phyloP scores from a whole-genome alignment of 92 coral and sea anemone genomes.

The Heliopora coerulea region DNA sequence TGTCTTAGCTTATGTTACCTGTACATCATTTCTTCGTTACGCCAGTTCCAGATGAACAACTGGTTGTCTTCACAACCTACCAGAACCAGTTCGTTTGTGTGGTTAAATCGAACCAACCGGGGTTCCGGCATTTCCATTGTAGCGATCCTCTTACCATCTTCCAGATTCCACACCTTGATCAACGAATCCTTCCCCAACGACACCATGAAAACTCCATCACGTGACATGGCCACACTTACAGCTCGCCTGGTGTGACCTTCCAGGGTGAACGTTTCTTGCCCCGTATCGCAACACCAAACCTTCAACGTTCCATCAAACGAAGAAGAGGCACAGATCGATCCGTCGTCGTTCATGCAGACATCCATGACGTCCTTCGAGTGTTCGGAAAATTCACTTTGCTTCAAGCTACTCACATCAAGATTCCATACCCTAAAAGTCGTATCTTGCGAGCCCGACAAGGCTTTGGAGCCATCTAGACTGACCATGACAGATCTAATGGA shows the following conservation, averaged over 20 bases:
- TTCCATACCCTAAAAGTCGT: constrained; percentile 55
- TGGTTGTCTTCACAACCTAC: constrained; percentile 50
- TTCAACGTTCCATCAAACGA: constrained; percentile 52
- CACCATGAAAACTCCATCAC: constrained; percentile 17
- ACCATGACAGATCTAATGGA: constrained; percentile 48
- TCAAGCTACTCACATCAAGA: constrained; percentile 16
- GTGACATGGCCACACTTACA: constrained; percentile 46
- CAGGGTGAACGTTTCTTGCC: constrained; percentile 35
- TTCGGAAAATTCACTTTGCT: constrained; percentile 27
- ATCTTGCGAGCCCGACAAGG: constrained; percentile 58
- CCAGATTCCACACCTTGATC: constrained; percentile 51
- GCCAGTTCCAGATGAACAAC: constrained; percentile 51
- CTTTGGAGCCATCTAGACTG: constrained; percentile 25
- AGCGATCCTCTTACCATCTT: neutral
- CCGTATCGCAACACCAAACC: constrained; percentile 46
- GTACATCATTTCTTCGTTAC: neutral
- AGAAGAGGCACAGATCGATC: constrained; percentile 42
- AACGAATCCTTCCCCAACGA: constrained; percentile 48
- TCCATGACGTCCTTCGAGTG: constrained; percentile 50
- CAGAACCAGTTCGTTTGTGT: constrained; percentile 37
- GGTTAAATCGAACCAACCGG: constrained; percentile 39
- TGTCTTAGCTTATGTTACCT: too few relatives aligned
- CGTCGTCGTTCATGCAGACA: constrained; percentile 34
- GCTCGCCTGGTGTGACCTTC: constrained; percentile 50
- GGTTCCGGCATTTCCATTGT: constrained; percentile 41